A percentile compares a stretch with the other conserved stretches of the same genome.
Conservation (phyloP, 1,140 invertebrate genomes). For the Aphelenchoides avenae region DNA sequence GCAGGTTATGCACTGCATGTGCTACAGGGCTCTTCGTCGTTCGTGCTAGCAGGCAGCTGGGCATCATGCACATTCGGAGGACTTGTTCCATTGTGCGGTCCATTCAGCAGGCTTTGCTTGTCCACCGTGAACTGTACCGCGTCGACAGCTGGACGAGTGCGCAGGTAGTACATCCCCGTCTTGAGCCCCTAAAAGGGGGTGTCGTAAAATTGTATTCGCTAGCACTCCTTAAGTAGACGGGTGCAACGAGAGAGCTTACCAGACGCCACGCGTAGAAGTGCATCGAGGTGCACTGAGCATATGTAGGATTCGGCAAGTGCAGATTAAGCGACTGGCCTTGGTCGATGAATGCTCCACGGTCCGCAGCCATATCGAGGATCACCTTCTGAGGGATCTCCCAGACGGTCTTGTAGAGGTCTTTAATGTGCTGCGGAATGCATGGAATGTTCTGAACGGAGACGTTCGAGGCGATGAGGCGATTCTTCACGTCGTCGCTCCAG, state of each 20-base stretch:
- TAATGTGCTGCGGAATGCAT: constrained; percentile 80
- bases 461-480: constrained; percentile 80
- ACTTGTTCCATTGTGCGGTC: too few species aligned
- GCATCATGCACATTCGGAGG: too few species aligned
- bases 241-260: too few species aligned
- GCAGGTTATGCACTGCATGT: too few species aligned
- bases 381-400: constrained; percentile 96
- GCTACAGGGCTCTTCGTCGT: too few species aligned
- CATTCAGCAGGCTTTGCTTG: constrained; percentile 15
- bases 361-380: constrained; percentile 93
- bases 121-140: constrained; percentile 87
- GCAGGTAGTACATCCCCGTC: constrained; percentile 97
- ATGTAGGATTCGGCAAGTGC: constrained; percentile 87
- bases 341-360: constrained; percentile 94
- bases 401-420: constrained; percentile 90
- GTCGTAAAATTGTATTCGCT: too few species aligned
- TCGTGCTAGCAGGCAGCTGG: too few species aligned
- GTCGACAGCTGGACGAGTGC: constrained; percentile 90
- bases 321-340: constrained; percentile 96
- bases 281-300: constrained; percentile 89
- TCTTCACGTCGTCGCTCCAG: constrained; percentile 96
- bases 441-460: constrained; percentile 90
- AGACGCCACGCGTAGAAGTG: constrained; percentile 96
- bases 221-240: too few species aligned
- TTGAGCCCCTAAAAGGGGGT: constrained; percentile 77